phyloP scores from a whole-genome alignment of 2,797 vertebrate genomes.

The Trematocara caparti region DNA sequence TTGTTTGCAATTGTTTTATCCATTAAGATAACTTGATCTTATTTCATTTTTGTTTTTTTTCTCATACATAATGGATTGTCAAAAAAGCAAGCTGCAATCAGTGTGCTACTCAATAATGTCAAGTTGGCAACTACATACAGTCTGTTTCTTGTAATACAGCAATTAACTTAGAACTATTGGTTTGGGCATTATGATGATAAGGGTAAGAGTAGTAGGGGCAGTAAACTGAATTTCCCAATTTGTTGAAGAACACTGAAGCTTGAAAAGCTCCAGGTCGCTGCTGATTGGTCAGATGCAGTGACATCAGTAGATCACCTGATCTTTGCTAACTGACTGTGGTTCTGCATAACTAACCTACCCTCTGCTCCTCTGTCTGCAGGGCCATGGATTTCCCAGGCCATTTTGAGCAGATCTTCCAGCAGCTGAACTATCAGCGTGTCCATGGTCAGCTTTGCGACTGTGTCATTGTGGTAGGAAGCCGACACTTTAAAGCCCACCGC shows the following conservation, averaged over 20 bases:
- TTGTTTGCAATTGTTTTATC: background rate
- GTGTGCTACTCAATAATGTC: background rate
- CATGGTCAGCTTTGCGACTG: conserved; percentile 97
- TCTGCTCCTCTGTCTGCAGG: conserved; percentile 6
- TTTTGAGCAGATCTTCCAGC: conserved; percentile 97
- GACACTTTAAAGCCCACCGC: conserved; percentile 96
- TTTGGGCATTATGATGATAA: background rate
- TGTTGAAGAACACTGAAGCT: background rate
- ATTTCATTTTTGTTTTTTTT: rapidly evolving
- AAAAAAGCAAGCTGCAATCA: background rate
- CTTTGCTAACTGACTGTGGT: background rate
- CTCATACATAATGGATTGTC: background rate
- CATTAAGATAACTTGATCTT: background rate
- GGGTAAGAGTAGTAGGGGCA: background rate
- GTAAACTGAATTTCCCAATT: background rate
- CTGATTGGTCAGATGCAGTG: background rate
- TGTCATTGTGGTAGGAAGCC: conserved; percentile 91
- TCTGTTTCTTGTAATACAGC: background rate
- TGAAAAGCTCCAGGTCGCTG: background rate
- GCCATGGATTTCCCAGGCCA: conserved; percentile 97
- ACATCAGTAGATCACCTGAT: background rate
- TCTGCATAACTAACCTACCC: background rate
- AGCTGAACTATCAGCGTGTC: conserved; percentile 94
- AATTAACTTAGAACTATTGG: background rate
- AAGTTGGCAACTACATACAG: background rate